phyloP scores from a whole-genome alignment of 2,797 vertebrate genomes.

The Danio kyathit region DNA sequence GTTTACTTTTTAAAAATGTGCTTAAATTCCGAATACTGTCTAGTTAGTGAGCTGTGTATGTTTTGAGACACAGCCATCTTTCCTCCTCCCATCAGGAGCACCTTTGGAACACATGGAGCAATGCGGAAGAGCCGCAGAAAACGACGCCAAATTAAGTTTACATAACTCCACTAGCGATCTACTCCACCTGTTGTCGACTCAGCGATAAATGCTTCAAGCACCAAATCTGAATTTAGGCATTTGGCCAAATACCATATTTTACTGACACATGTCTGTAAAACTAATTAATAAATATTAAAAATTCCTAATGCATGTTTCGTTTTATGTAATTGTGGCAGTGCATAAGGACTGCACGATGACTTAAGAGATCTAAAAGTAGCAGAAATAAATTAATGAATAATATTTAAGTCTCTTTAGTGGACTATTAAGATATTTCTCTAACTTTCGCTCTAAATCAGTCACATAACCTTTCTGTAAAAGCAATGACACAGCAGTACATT shows the following conservation, averaged over 20 bases:
- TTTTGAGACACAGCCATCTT: constrained; percentile 14
- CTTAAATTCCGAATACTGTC: too few relatives aligned
- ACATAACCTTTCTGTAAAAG: too few relatives aligned
- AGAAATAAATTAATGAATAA: too few relatives aligned
- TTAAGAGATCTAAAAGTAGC: too few relatives aligned
- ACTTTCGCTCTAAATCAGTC: too few relatives aligned
- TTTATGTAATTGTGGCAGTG: neutral
- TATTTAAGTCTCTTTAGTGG: neutral
- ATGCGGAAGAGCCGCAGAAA: constrained; percentile 63
- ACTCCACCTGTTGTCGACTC: neutral
- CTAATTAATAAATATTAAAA: too few relatives aligned
- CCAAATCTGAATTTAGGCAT: neutral
- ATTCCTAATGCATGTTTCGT: neutral
- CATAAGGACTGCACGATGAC: neutral
- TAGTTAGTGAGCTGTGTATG: neutral
- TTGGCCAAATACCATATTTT: neutral
- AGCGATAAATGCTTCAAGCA: neutral
- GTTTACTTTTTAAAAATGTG: neutral
- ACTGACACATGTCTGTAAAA: neutral
- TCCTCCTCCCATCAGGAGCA: constrained; percentile 65
- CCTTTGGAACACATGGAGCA: constrained; percentile 66
- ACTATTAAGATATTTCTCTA: neutral
- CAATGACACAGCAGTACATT: neutral
- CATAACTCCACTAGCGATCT: neutral
- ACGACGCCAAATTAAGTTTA: neutral